Evolutionary conservation across 2,113 vertebrate species (phyloP).

Genomic region (Nerophis ophidion): DNA sequence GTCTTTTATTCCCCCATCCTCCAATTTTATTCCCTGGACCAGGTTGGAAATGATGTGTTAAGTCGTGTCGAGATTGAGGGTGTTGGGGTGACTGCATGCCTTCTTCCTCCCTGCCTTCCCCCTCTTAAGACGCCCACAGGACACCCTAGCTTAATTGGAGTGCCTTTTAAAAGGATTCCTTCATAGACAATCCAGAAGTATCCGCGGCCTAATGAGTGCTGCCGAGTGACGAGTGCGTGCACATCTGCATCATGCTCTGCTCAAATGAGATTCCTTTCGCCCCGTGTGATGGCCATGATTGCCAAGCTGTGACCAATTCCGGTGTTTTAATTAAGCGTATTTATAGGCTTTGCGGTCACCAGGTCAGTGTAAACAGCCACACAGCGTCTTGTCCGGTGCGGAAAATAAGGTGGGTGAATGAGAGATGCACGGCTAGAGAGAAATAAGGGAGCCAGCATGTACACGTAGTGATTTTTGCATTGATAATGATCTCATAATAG

Average conservation of each 20-base stretch:
- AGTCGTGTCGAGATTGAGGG: conserved; percentile 33
- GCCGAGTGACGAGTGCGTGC: conserved; percentile 64
- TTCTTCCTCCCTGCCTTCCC: conserved; percentile 27
- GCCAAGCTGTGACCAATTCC: conserved; percentile 70
- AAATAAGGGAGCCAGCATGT: not conserved
- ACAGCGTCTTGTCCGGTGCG: conserved; percentile 23
- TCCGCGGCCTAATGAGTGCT: conserved; percentile 66
- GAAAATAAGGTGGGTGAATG: conserved; percentile 14
- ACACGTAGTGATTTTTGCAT: not conserved
- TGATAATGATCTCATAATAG: conserved; percentile 3
- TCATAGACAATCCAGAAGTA: conserved; percentile 58
- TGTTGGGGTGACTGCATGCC: conserved; percentile 28
- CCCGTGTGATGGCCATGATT: conserved; percentile 64
- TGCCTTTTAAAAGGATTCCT: conserved; percentile 67
- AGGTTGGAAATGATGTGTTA: conserved; percentile 58
- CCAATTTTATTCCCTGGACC: conserved; percentile 48
- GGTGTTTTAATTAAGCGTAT: conserved; percentile 70
- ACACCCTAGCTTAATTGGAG: conserved; percentile 69
- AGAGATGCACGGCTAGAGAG: conserved; percentile 15
- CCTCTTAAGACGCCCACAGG: conserved; percentile 54
- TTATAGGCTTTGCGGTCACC: conserved; percentile 61
- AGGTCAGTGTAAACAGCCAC: conserved; percentile 64
- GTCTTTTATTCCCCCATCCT: conserved; percentile 28
- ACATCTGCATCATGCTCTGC: conserved; percentile 64
- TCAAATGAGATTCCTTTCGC: conserved; percentile 63